Conservation (phyloP, 1,140 invertebrate species). For the Drosophila tsacasi region DNA sequence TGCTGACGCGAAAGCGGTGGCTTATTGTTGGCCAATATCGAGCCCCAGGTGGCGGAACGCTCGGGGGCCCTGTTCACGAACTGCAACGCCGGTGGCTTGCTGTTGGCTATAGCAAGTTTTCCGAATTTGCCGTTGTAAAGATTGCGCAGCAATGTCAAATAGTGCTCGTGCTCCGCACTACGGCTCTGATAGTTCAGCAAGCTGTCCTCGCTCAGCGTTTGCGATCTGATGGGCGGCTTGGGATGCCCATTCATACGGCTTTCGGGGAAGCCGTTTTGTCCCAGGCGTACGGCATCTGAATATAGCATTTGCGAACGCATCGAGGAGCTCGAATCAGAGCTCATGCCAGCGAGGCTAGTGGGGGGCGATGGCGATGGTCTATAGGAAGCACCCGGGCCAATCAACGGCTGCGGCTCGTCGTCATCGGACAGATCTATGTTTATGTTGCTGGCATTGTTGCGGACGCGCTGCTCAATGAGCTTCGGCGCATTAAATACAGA, state of each 20-base stretch:
- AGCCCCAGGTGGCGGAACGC: neutral
- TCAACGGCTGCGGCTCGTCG: conserved; percentile 20
- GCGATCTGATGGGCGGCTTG: neutral
- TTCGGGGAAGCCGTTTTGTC: conserved; percentile 51
- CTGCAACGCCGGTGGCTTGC: conserved; percentile 1
- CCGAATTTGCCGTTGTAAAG: conserved; percentile 1
- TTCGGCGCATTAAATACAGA: conserved; percentile 58
- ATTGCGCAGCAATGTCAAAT: conserved; percentile 46
- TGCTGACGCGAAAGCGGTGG: neutral
- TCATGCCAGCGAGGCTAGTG: neutral
- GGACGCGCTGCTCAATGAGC: conserved; percentile 27
- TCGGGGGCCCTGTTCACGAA: neutral
- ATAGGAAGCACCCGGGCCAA: conserved; percentile 1
- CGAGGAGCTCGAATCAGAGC: neutral
- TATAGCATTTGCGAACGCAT: conserved; percentile 40
- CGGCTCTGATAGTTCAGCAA: conserved; percentile 38
- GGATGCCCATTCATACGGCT: conserved; percentile 19
- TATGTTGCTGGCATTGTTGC: conserved; percentile 1
- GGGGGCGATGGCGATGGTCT: neutral
- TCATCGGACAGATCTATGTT: conserved; percentile 57
- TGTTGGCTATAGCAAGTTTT: neutral
- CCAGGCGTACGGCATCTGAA: conserved; percentile 60
- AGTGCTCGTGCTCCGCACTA: conserved; percentile 54
- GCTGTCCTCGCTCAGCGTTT: conserved; percentile 24
- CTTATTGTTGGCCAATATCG: neutral